Percentiles rank a stretch among this genome's conserved stretches.
Conservation (phyloP, 2,113 vertebrate species). For the Pimephales promelas region DNA sequence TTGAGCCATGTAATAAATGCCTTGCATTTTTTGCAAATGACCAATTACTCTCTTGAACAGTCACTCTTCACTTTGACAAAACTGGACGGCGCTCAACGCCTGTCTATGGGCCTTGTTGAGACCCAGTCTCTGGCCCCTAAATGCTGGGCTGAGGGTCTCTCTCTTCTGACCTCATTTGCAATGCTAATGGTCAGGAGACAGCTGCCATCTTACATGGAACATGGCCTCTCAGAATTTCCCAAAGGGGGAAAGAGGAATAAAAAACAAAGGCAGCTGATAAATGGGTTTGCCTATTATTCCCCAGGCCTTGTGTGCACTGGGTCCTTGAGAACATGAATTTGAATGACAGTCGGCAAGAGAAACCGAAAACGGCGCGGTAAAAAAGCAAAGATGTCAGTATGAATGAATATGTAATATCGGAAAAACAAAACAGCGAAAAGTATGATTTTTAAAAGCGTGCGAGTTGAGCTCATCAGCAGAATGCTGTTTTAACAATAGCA, state of each 20-base stretch:
- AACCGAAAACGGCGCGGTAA: slow-evolving; percentile 43
- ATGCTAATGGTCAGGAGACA: slow-evolving; percentile 76
- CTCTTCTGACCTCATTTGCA: slow-evolving; percentile 71
- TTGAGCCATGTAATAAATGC: slow-evolving; percentile 20
- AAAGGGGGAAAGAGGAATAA: slow-evolving; percentile 44
- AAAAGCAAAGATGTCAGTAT: slow-evolving; percentile 41
- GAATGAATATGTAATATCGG: slow-evolving; percentile 31
- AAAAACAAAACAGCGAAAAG: slow-evolving; percentile 42
- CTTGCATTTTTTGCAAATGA: slow-evolving; percentile 28
- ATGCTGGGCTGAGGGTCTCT: slow-evolving; percentile 52
- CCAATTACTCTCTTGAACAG: slow-evolving; percentile 46
- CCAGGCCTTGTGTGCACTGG: slow-evolving; percentile 66
- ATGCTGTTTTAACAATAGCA: slow-evolving; percentile 51
- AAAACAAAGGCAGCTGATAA: slow-evolving; percentile 73
- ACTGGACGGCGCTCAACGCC: slow-evolving; percentile 23
- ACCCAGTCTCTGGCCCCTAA: slow-evolving; percentile 53
- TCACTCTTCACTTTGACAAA: slow-evolving; percentile 39
- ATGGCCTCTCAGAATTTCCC: slow-evolving; percentile 63
- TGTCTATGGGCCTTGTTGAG: slow-evolving; percentile 23
- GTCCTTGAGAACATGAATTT: slow-evolving; percentile 76
- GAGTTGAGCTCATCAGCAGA: slow-evolving; percentile 51
- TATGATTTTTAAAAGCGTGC: slow-evolving; percentile 51
- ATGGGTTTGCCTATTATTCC: slow-evolving; percentile 76
- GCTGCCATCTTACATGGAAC: slow-evolving; percentile 70
- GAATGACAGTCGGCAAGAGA: slow-evolving; percentile 67